These are phyloP conservation scores for Drosophila ficusphila DNA, from an alignment of 1,140 invertebrate species.

Conservation along the genomic window DNA sequence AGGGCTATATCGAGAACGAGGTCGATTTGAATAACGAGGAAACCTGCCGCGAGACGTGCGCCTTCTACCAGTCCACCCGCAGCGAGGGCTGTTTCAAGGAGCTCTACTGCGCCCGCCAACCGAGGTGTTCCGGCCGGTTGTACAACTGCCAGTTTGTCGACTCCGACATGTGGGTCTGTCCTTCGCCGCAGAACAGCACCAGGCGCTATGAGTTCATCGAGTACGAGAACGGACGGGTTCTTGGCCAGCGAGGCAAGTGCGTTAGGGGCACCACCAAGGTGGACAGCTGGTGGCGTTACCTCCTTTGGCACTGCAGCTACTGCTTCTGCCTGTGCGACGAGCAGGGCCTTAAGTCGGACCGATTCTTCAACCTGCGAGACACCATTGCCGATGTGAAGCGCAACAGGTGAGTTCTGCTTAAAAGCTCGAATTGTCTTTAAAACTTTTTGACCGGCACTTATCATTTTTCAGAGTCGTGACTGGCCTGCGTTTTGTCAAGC, in stretches of 20 bases:
- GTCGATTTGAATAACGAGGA: slow-evolving; percentile 91
- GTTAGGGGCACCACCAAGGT: slow-evolving; percentile 87
- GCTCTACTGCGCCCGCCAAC: slow-evolving; percentile 88
- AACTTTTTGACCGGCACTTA: too few species aligned
- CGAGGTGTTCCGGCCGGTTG: slow-evolving; percentile 89
- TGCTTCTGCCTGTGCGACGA: slow-evolving; percentile 95
- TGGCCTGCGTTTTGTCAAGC: slow-evolving; percentile 90
- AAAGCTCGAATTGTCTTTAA: too few species aligned
- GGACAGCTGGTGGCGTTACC: slow-evolving; percentile 93
- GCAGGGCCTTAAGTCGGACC: slow-evolving; percentile 88
- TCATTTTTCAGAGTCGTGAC: slow-evolving; percentile 89
- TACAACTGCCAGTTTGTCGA: slow-evolving; percentile 92
- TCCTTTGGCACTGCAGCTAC: slow-evolving; percentile 95
- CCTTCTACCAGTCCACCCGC: slow-evolving; percentile 89
- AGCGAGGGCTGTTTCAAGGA: slow-evolving; percentile 90
- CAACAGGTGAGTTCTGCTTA: slow-evolving; percentile 88
- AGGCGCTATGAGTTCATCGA: slow-evolving; percentile 93
- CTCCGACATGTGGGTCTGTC: slow-evolving; percentile 94
- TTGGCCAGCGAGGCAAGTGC: slow-evolving; percentile 87
- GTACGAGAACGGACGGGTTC: slow-evolving; percentile 90
- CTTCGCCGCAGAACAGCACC: slow-evolving; percentile 85
- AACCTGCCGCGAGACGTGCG: slow-evolving; percentile 92
- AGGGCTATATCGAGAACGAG: slow-evolving; percentile 95
- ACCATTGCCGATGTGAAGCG: slow-evolving; percentile 87
- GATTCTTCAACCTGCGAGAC: slow-evolving; percentile 91